These are phyloP conservation scores for Drosophila jambulina DNA, from an alignment of 1,140 invertebrate genomes.

Conservation along the genomic window DNA sequence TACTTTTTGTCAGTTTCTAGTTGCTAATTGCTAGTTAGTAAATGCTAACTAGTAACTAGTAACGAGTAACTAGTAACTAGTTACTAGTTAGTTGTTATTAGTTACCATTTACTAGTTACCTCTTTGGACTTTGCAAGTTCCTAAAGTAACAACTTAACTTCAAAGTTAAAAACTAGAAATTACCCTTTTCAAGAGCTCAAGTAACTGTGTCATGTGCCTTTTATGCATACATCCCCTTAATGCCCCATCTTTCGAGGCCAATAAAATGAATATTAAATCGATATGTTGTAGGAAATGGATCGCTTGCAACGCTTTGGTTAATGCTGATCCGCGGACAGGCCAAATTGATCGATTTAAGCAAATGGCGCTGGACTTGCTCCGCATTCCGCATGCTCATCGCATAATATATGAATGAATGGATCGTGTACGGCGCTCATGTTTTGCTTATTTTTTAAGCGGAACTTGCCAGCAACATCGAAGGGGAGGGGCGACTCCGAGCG, in stretches of 20 bases:
- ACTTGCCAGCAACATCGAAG: slow-evolving; percentile 64
- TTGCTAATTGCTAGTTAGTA: background rate
- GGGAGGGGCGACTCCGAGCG: slow-evolving; percentile 69
- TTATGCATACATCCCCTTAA: background rate
- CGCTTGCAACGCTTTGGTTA: background rate
- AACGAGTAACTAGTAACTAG: too few relatives aligned
- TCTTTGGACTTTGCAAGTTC: too few relatives aligned
- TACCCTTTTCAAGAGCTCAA: background rate
- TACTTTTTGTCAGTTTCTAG: too few relatives aligned
- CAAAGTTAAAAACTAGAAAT: background rate
- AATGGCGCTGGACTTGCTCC: slow-evolving; percentile 44
- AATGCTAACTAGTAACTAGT: too few relatives aligned
- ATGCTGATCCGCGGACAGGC: slow-evolving; percentile 8
- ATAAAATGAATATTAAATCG: background rate
- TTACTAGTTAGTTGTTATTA: background rate
- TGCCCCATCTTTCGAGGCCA: background rate
- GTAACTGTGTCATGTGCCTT: background rate
- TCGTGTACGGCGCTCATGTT: slow-evolving; percentile 33
- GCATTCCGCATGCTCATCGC: slow-evolving; percentile 14
- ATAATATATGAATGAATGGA: slow-evolving; percentile 48
- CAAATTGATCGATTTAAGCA: slow-evolving; percentile 42
- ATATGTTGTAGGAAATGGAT: slow-evolving; percentile 5
- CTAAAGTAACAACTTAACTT: too few relatives aligned
- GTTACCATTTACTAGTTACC: background rate
- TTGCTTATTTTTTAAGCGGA: slow-evolving; percentile 9